Base-by-base conservation (phyloP, 2,797 vertebrate genomes). In the Percopsis omiscomaycus region DNA sequence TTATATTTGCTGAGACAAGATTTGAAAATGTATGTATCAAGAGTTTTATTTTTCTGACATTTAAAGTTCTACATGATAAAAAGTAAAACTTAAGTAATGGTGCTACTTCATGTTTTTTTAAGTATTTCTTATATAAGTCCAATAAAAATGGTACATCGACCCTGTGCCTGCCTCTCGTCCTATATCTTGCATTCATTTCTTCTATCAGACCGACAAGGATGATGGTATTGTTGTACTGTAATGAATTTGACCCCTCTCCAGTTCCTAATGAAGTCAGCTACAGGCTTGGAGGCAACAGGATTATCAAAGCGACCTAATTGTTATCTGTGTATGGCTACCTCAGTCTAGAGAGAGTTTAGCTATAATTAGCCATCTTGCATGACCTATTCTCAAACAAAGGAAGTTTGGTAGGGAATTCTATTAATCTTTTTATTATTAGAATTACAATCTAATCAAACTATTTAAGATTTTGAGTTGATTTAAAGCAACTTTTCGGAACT, bases 1-100 rank as follows among this genome's bases (percentile, higher is more conserved):
- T 98, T 98, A 98, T 98, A 98, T 98, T 98, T 98, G 95, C 95
- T 97, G 96, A 98, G 93, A 98, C 94, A 95, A 97, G 94, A 97
- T 97, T 98, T 97, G 95, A 96, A 96, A 62, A 87, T 45, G 45
- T 95, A 96, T 97, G 96, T 97, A 98, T 98, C 93, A 95, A 98
- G 96, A 98, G 96, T 97, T 98, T 98, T 98, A 98, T 98, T 98
- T 98, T 98, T 98, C 95, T 98, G 96, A 96, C 96, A 95, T 96
- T 92, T 96, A 96, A 97, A 96, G 95, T 98, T 96, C 95, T 96
- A 97, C 95, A 96, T 95, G 96, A 96, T 95, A 96, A 96, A 80
- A 78, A 94, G 94, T 95, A 94, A 96, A 95, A 95, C 94, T 94
- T 96, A 96, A 95, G 95, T 96, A 96, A 95, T 95, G 96, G 96